Percentiles rank a stretch among this genome's conserved stretches.
These are phyloP conservation scores for Flexamia atlantica DNA, from an alignment of 2,888 invertebrate species.

Conservation along the genomic window DNA sequence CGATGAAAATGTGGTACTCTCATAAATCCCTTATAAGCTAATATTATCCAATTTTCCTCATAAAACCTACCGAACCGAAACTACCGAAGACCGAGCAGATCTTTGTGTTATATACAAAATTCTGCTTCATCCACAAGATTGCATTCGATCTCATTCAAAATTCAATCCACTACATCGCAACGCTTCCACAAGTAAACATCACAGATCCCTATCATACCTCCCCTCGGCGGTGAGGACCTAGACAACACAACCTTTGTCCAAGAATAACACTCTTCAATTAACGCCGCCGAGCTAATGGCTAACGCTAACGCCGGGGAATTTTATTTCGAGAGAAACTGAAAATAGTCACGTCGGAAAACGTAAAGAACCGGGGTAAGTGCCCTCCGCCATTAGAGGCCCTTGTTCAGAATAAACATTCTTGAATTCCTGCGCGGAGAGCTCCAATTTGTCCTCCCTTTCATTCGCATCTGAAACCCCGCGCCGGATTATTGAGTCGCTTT, in stretches of 20 bases:
- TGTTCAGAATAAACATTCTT: constrained; percentile 50
- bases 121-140: no score
- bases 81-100: no score
- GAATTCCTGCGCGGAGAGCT: constrained; percentile 36
- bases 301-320: constrained; percentile 34
- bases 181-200: not conserved
- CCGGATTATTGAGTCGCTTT: constrained; percentile 15
- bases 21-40: no score
- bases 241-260: constrained; percentile 50
- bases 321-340: constrained; percentile 46
- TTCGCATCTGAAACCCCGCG: constrained; percentile 23
- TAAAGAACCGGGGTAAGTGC: constrained; percentile 46
- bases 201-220: not conserved
- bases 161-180: no score
- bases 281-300: constrained; percentile 27
- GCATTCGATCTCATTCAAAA: no score
- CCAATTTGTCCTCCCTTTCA: constrained; percentile 46
- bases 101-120: no score
- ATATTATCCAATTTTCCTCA: no score
- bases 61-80: no score
- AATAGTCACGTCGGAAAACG: constrained; percentile 45
- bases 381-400: constrained; percentile 28
- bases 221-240: constrained; percentile 3
- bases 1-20: no score
- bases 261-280: constrained; percentile 48